Conservation (phyloP, 2,113 vertebrate species). For the Hassar affinis region DNA sequence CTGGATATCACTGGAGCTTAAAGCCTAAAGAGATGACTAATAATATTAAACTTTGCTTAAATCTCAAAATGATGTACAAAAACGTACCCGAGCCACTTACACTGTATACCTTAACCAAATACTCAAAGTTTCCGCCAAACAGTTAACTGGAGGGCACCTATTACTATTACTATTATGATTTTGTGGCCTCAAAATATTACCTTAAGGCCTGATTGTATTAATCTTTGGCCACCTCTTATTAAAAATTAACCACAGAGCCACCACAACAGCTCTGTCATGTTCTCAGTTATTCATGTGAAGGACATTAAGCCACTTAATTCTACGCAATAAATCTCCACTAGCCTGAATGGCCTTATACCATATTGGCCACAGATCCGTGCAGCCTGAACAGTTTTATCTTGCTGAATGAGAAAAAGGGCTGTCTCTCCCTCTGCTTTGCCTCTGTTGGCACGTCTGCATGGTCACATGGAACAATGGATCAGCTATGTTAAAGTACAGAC, state of each 20-base stretch:
- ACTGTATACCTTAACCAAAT: background rate
- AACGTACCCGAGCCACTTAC: background rate
- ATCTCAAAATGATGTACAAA: background rate
- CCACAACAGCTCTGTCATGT: background rate
- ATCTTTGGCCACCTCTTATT: background rate
- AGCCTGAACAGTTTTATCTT: background rate
- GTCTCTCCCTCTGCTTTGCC: background rate
- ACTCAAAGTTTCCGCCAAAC: background rate
- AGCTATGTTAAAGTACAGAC: conserved; percentile 2
- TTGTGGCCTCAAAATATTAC: background rate
- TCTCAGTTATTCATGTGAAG: background rate
- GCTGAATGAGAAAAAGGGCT: background rate
- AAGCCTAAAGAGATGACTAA: background rate
- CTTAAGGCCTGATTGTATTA: background rate
- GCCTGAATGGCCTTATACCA: background rate
- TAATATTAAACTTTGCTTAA: background rate
- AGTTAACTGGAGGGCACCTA: background rate
- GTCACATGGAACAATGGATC: conserved; percentile 1
- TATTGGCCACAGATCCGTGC: background rate
- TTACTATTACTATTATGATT: background rate
- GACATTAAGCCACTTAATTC: background rate
- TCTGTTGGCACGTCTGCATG: background rate
- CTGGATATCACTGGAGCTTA: background rate
- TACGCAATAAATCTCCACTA: no score
- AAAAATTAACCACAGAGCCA: background rate